Conservation (phyloP, 1,140 invertebrate species). For the Drosophila obscura region DNA sequence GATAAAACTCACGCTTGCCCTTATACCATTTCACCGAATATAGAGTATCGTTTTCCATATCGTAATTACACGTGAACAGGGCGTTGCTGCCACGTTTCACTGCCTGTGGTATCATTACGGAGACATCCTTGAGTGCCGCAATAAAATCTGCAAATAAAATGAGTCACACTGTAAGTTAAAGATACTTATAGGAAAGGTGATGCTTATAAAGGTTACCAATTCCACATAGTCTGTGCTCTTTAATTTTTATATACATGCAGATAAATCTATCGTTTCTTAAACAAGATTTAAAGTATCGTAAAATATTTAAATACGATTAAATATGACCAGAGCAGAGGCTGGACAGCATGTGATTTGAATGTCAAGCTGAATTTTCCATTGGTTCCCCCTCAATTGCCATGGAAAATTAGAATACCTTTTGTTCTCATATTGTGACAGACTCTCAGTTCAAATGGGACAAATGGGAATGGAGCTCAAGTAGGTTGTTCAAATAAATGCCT, state of each 20-base stretch:
- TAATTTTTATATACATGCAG: not conserved
- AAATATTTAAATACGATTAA: too few relatives aligned
- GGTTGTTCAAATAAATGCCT: too few relatives aligned
- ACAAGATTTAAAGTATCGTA: too few relatives aligned
- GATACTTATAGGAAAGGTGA: constrained; percentile 31
- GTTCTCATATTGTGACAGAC: too few relatives aligned
- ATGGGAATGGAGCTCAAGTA: too few relatives aligned
- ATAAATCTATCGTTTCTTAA: not conserved
- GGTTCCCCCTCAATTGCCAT: too few relatives aligned
- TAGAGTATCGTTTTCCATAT: constrained; percentile 90
- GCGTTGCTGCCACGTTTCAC: constrained; percentile 89
- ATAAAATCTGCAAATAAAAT: constrained; percentile 79
- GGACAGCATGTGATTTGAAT: too few relatives aligned
- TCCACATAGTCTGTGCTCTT: too few relatives aligned
- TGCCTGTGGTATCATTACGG: constrained; percentile 88
- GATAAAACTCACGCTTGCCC: constrained; percentile 88
- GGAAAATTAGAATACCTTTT: too few relatives aligned
- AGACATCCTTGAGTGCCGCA: constrained; percentile 87
- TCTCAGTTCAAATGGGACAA: too few relatives aligned
- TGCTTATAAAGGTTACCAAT: not conserved
- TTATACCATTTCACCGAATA: constrained; percentile 94
- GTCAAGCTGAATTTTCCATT: too few relatives aligned
- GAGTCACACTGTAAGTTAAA: constrained; percentile 19
- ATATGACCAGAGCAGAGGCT: too few relatives aligned
- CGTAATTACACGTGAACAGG: constrained; percentile 90